Percentiles rank a stretch among this genome's conserved stretches.
Conservation (phyloP, 2,888 invertebrate species). For the Ctena decussata region DNA sequence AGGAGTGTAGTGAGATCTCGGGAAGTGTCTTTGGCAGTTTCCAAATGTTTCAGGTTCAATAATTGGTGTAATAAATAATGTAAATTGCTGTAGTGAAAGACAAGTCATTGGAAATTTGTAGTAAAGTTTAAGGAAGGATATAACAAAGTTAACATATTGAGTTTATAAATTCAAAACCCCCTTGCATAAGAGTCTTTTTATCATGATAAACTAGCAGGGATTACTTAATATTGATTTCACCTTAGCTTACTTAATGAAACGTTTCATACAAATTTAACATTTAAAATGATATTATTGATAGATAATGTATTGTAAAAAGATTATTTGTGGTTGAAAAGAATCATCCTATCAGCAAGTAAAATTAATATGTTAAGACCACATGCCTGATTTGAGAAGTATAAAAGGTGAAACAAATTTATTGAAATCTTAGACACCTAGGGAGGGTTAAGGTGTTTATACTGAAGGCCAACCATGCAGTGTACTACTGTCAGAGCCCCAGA, state of each 20-base stretch:
- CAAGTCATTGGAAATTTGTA: no score
- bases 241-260: not conserved
- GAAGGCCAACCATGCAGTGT: not conserved
- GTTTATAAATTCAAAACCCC: no score
- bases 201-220: not conserved
- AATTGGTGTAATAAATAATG: no score
- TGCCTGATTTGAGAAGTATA: not conserved
- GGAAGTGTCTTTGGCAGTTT: no score
- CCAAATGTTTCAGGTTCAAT: no score
- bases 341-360: not conserved
- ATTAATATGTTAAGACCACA: slow-evolving; percentile 7
- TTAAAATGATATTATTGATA: slow-evolving; percentile 3
- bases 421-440: slow-evolving; percentile 4
- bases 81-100: no score
- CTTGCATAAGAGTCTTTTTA: not conserved
- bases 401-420: not conserved
- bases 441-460: not conserved
- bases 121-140: no score
- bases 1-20: no score
- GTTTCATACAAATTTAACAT: slow-evolving; percentile 1
- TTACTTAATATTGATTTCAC: not conserved
- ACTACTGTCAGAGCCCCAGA: no score
- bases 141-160: no score
- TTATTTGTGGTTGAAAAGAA: not conserved
- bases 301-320: not conserved